A percentile compares a stretch with the other conserved stretches of the same genome.
phyloP scores from a whole-genome alignment of 92 coral and sea anemone genomes.

The Phymanthus crucifer region DNA sequence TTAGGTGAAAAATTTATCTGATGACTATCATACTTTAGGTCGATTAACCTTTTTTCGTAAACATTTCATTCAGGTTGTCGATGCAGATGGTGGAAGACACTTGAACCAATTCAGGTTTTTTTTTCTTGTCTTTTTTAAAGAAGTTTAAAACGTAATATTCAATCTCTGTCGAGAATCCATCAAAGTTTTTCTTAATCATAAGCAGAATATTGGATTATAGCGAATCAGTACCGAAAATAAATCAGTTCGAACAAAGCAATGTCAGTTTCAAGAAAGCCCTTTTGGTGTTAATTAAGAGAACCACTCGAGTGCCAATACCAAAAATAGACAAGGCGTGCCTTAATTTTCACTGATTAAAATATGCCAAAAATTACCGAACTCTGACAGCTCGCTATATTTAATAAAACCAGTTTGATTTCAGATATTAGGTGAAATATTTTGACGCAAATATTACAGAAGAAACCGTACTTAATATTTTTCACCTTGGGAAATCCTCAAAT shows the following conservation, averaged over 20 bases:
- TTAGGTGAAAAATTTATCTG: neutral
- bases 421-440: no score
- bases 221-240: neutral
- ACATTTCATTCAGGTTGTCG: neutral
- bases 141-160: neutral
- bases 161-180: no score
- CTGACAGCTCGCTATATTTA: neutral
- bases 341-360: neutral
- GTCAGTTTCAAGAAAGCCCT: neutral
- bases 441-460: no score
- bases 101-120: no score
- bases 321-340: neutral
- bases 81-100: neutral
- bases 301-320: neutral
- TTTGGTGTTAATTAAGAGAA: neutral
- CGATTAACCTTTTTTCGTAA: neutral
- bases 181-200: no score
- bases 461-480: no score
- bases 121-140: neutral
- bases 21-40: neutral
- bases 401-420: no score
- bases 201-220: neutral
- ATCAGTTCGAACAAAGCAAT: neutral
- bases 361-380: neutral
- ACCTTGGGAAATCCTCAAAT: no score